Percentiles rank a stretch among this genome's conserved stretches.
Conservation (phyloP, 2,797 vertebrate genomes). For the Echiichthys vipera region DNA sequence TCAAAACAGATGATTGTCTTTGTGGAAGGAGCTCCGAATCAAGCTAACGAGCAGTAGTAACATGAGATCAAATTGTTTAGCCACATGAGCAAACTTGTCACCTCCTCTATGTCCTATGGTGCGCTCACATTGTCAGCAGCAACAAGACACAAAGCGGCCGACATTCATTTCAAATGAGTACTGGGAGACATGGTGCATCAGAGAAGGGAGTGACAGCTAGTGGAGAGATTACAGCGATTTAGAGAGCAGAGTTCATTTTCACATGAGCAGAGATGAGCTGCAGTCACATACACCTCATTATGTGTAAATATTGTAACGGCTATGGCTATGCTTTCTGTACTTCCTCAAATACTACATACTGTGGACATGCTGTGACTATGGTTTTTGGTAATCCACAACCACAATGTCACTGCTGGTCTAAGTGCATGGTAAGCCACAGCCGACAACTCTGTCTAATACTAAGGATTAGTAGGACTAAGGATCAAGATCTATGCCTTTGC, state of each 20-base stretch:
- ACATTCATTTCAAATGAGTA: constrained; percentile 71
- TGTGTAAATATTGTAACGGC: constrained; percentile 1
- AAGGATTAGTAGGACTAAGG: too few species aligned
- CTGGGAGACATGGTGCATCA: constrained; percentile 37
- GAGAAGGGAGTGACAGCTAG: constrained; percentile 62
- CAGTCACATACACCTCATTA: constrained; percentile 1
- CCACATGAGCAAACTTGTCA: constrained; percentile 31
- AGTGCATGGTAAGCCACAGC: constrained; percentile 19
- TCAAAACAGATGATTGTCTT: constrained; percentile 31
- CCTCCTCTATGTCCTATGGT: constrained; percentile 27
- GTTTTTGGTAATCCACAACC: neutral
- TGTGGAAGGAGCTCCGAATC: constrained; percentile 21
- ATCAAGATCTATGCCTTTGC: neutral
- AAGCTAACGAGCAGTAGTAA: constrained; percentile 35
- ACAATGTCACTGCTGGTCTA: neutral
- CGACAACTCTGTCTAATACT: neutral
- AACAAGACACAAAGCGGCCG: constrained; percentile 45
- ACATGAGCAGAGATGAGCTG: constrained; percentile 14
- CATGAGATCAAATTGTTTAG: constrained; percentile 40
- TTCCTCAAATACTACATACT: neutral
- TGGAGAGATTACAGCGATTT: constrained; percentile 39
- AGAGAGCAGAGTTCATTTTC: constrained; percentile 29
- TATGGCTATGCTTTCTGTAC: too few species aligned
- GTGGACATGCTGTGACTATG: neutral
- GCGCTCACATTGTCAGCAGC: constrained; percentile 37